Percentiles rank a stretch among this genome's conserved stretches.
Conservation (phyloP, 2,797 vertebrate species). For the Gadopsis bispinosus region DNA sequence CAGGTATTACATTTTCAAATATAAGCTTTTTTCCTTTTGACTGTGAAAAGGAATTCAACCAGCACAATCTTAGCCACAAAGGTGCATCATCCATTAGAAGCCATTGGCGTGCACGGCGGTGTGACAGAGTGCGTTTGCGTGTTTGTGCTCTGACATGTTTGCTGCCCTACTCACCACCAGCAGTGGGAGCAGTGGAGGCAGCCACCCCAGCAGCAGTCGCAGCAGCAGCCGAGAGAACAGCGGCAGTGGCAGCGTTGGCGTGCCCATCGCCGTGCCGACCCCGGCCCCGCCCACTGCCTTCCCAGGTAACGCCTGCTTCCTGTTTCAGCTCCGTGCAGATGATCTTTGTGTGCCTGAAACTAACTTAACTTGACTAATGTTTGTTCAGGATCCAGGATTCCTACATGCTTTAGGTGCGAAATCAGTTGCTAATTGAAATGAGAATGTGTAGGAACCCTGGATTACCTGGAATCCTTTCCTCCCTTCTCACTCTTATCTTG, state of each 20-base stretch:
- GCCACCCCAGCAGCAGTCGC: slow-evolving; percentile 97
- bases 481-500: slow-evolving; percentile 55
- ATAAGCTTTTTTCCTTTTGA: not conserved
- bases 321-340: no score
- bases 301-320: slow-evolving; percentile 87
- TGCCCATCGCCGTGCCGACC: slow-evolving; percentile 97
- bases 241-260: slow-evolving; percentile 97
- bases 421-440: not conserved
- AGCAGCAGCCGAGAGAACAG: slow-evolving; percentile 99
- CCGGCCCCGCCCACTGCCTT: slow-evolving; percentile 95
- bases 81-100: not conserved
- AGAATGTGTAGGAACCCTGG: slow-evolving; percentile 37
- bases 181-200: slow-evolving; percentile 97
- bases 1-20: not conserved
- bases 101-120: not conserved
- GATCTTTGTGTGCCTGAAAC: not conserved
- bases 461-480: slow-evolving; percentile 41
- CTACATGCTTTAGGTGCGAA: not conserved
- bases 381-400: slow-evolving; percentile 21
- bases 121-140: slow-evolving; percentile 10
- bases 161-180: slow-evolving; percentile 80
- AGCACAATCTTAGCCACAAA: not conserved
- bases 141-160: slow-evolving; percentile 45
- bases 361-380: slow-evolving; percentile 55
- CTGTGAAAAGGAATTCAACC: not conserved